Evolutionary conservation across 2,888 invertebrate genomes (phyloP), one percentile per base, ranked within the genome.

Genomic region (Ischnura elegans): DNA sequence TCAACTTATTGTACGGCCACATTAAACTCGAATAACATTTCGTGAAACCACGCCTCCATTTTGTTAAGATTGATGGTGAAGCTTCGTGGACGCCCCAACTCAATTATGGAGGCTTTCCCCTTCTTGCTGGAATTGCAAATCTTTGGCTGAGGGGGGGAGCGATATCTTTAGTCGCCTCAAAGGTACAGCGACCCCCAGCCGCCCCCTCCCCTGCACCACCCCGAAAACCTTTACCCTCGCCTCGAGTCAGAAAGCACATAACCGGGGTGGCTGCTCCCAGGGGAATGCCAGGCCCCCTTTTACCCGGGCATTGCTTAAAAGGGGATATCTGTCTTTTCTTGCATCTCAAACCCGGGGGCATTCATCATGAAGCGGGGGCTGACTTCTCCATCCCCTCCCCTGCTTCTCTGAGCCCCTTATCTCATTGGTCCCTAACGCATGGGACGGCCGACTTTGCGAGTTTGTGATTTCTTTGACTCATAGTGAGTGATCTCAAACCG

Each of bases 261-360:
- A 76, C 76, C 36, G 76, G 76, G 76, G 36, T 29, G 29, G 10
- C 36, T 13, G 25, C 36, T 36, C 76, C 76, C 36, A 36, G 76
- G 36, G 76, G 76, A 29, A 10, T 76, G 29, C 76, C 76, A 76
- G 36, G 76, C 36, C 76, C 76, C 36, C 76, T 16, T 21, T 8
- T 21, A 10, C 76, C 36, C 29, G 25, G 76, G 76, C 76, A 76
- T 36, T 76, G 76, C 76, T 76, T 76, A 76, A 76, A 76, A 76
- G 76, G 76, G 76, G 76, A 76, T 36, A 76, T 76, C 76, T 76
- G 76, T 76, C 76, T 76, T 76, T 76, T 76, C 76, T 76, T 76
- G 29, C 76, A 13, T 36, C 76, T 29, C 76, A 76, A 61, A 21
- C 25, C n/a, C 2, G 76, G 76, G 36, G 36, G 76, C 76, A 76